phyloP scores from a whole-genome alignment of 2,797 vertebrate species.

The Hybognathus amarus region DNA sequence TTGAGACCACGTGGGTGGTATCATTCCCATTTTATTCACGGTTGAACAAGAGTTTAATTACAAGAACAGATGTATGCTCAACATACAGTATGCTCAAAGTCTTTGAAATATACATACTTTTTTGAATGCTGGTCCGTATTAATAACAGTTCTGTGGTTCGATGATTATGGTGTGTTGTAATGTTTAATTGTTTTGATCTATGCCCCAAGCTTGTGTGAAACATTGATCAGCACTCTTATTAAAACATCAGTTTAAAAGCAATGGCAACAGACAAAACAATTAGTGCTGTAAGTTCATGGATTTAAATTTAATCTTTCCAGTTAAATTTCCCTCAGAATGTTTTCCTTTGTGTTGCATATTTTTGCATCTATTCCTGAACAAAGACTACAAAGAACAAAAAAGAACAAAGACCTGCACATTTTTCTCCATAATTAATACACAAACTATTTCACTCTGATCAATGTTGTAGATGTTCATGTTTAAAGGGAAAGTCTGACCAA shows the following conservation, averaged over 20 bases:
- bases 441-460: neutral
- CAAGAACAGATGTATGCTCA: too few relatives aligned
- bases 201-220: neutral
- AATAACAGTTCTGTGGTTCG: neutral
- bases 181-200: slow-evolving; percentile 16
- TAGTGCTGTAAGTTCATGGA: neutral
- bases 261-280: slow-evolving; percentile 10
- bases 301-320: neutral
- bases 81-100: neutral
- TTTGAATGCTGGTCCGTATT: neutral
- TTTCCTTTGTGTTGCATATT: neutral
- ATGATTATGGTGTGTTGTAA: neutral
- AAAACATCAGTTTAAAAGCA: neutral
- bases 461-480: too few relatives aligned
- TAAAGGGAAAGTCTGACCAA: neutral
- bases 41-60: neutral
- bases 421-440: neutral
- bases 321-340: neutral
- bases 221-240: neutral
- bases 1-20: neutral
- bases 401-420: neutral
- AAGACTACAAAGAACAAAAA: neutral
- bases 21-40: neutral
- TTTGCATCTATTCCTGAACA: too few relatives aligned
- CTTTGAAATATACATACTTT: neutral